A percentile compares a stretch with the other conserved stretches of the same genome.
These are phyloP conservation scores for Coleophora flavipennella DNA, from an alignment of 2,888 invertebrate species.

Conservation along the genomic window DNA sequence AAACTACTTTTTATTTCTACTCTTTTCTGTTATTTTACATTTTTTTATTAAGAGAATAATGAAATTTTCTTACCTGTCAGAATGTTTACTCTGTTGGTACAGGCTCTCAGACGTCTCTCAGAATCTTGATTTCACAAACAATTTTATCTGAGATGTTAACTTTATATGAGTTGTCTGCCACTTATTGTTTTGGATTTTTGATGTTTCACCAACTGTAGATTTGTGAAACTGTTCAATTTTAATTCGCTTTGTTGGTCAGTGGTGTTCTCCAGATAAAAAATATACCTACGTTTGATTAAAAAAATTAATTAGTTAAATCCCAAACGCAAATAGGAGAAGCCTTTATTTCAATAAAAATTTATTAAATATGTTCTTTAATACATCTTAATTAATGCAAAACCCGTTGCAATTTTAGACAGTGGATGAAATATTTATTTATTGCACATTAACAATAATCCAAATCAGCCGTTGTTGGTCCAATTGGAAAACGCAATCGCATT, in stretches of 20 bases:
- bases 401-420: too few relatives aligned
- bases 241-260: slow-evolving; percentile 22
- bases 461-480: too few relatives aligned
- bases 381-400: too few relatives aligned
- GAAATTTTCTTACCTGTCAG: slow-evolving; percentile 21
- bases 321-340: too few relatives aligned
- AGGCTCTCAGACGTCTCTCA: slow-evolving; percentile 11
- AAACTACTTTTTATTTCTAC: too few relatives aligned
- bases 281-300: too few relatives aligned
- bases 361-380: too few relatives aligned
- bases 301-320: too few relatives aligned
- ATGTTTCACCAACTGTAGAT: slow-evolving; percentile 8
- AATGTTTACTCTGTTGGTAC: slow-evolving; percentile 12
- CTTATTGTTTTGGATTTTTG: neutral
- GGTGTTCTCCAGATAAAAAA: too few relatives aligned
- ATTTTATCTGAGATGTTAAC: slow-evolving; percentile 8
- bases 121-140: slow-evolving; percentile 11
- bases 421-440: too few relatives aligned
- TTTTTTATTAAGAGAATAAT: slow-evolving; percentile 15
- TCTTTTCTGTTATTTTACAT: too few relatives aligned
- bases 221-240: slow-evolving; percentile 2
- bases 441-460: slow-evolving; percentile 9
- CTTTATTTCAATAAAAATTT: too few relatives aligned
- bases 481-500: neutral
- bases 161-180: slow-evolving; percentile 9